A percentile compares a stretch with the other conserved stretches of the same genome.
phyloP scores from a whole-genome alignment of 2,797 vertebrate species.

The Cyprinodon diabolis region DNA sequence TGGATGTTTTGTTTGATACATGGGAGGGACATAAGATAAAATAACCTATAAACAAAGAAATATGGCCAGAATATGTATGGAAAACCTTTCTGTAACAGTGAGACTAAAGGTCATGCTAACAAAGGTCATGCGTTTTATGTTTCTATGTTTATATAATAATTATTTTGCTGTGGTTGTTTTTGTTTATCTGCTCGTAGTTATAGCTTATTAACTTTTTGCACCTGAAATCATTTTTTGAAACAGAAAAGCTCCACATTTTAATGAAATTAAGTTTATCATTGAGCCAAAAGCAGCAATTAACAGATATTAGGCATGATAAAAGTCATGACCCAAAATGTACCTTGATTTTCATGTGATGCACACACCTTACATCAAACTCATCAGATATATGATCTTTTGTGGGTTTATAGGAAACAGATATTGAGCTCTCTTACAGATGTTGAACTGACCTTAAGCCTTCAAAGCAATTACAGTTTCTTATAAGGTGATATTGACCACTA shows the following conservation, averaged over 20 bases:
- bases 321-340: constrained; percentile 37
- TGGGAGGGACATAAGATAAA: constrained; percentile 35
- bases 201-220: constrained; percentile 29
- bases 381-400: constrained; percentile 34
- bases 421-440: constrained; percentile 21
- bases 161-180: constrained; percentile 7
- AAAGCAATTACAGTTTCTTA: constrained; percentile 42
- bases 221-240: constrained; percentile 21
- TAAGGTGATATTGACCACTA: constrained; percentile 53
- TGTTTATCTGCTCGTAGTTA: constrained; percentile 45
- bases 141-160: constrained; percentile 21
- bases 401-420: constrained; percentile 22
- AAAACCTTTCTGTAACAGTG: constrained; percentile 29
- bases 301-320: constrained; percentile 45
- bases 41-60: constrained; percentile 25
- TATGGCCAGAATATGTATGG: constrained; percentile 26
- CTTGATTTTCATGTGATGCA: constrained; percentile 29
- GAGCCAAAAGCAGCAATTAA: constrained; percentile 20
- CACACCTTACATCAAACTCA: constrained; percentile 25
- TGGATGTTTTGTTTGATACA: constrained; percentile 28
- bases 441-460: constrained; percentile 48
- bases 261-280: constrained; percentile 37
- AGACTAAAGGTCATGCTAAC: constrained; percentile 27
- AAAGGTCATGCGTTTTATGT: constrained; percentile 23
- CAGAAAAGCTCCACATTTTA: constrained; percentile 26